Base-by-base conservation (phyloP, 2,113 vertebrate species). In the Toxotes jaculatrix region DNA sequence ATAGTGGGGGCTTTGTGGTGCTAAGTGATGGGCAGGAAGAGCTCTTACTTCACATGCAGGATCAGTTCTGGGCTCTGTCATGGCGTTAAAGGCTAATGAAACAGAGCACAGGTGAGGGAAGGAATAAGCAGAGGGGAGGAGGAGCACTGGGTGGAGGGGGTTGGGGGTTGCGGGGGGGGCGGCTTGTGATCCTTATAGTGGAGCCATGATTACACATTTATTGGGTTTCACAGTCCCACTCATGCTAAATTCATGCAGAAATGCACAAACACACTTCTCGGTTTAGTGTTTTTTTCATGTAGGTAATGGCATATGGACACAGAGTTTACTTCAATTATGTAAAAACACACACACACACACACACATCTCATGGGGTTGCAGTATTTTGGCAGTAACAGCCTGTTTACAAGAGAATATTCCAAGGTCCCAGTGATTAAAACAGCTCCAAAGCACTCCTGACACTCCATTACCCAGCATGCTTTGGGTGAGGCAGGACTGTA, bases 401-500 rank as follows among this genome's bases (percentile, higher is more conserved):
- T 91, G 93, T 93, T 94, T 93, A 89, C 80, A 53, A 85, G 85
- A 87, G 91, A 86, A 91, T 93, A 82, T 94, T 93, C 87, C 93
- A 93, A 94, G 92, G 92, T 91, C 91, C 80, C 77, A 82, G 91
- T 95, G 94, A 95, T 95, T 95, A 95, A 95, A 95, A 90, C 91
- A 59, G 87, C 85, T 87, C 74, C 86, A 93, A 94, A 95, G 85
- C 85, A 69, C 89, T 93, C 79, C 88, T 94, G 94, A 94, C 95
- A 95, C 94, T 93, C 92, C 93, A 95, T 96, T 94, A 95, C 94
- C 94, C 94, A 93, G 88, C 87, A 92, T 94, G 92, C 92, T 88
- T 86, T 45, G 64, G 89, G 91, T 91, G 89, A 93, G 83, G 90
- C 82, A 78, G 88, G 89, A 94, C 92, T 88, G 85, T 93, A 94